Base-by-base conservation (phyloP, 2,797 vertebrate genomes). In the Champsocephalus esox region DNA sequence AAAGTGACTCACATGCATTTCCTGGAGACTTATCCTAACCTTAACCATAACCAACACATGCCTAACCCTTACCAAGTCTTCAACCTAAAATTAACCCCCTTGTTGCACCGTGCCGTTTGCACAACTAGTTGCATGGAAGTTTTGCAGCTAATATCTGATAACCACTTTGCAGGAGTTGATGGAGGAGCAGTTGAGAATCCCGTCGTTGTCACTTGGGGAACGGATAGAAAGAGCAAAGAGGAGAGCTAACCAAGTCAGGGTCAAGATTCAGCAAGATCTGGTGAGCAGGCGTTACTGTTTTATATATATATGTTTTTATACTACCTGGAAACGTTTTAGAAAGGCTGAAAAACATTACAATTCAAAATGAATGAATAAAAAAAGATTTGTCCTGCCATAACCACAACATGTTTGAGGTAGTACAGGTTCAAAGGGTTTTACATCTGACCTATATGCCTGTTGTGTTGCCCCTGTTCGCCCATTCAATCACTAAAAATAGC, bases 211-310 rank as follows among this genome's bases (percentile, higher is more conserved):
- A 0, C 89, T 97, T 60, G 96, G 96, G 84, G 97, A 97, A 88
- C 95, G 96, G 69, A 97, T 98, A 0, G 96, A 96, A 82, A 96
- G 96, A 0, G 96, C 97, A 1, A 96, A 95, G 70, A 94, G 96
- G 56, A 90, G 97, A 75, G 96, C 97, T 80, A 87, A 92, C 77
- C 97, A 99, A 86, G 91, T 99, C 79, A 84, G 97, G 77, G 93
- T 96, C 63, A 99, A 98, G 92, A 96, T 98, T 76, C 96, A 95
- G 74, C 96, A 96, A 85, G 97, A 98, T 16, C 28, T 87, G 95
- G 97, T 98, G 90, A 85, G 93, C 13, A 62, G 1, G 19, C 12
- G 0, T 0, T 8, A 41, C 19, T 24, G 16, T 9, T 16, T 2
- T 24, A 0, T 16, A 3, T 32, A 3, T 45, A 2, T 43, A 19